Conservation (phyloP, 2,797 vertebrate species). For the Emys orbicularis region DNA sequence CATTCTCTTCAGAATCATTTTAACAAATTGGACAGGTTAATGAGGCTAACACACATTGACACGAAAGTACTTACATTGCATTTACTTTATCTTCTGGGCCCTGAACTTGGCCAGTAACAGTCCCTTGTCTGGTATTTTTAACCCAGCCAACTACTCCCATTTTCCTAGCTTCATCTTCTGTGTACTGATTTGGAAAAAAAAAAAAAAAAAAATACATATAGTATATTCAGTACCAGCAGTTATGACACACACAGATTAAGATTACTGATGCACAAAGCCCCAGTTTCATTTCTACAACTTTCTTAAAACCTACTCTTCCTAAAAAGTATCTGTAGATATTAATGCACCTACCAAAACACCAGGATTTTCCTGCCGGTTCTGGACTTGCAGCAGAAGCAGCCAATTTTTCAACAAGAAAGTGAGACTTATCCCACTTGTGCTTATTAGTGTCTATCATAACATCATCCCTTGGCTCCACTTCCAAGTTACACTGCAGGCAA, state of each 20-base stretch:
- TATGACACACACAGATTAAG: neutral
- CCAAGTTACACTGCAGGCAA: neutral
- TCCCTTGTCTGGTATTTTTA: conserved; percentile 90
- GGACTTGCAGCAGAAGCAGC: neutral
- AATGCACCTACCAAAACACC: neutral
- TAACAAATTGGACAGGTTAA: neutral
- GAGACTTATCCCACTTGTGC: neutral
- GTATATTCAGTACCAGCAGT: conserved; percentile 41
- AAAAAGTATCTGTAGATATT: neutral
- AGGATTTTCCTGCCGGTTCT: neutral
- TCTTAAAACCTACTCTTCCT: neutral
- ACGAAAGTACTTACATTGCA: conserved; percentile 88
- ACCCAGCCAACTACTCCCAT: conserved; percentile 94
- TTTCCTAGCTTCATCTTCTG: conserved; percentile 89
- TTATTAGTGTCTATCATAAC: neutral
- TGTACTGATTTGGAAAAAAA: conserved; percentile 84
- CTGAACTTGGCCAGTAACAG: conserved; percentile 91
- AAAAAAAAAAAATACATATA: neutral
- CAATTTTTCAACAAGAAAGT: neutral
- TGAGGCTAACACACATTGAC: neutral
- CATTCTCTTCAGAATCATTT: neutral
- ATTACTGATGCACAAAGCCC: no score
- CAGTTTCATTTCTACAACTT: neutral
- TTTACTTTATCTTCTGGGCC: conserved; percentile 87
- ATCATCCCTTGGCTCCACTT: neutral